Evolutionary conservation across 2,113 vertebrate genomes (phyloP), one percentile per base, ranked within the genome.

Genomic region (Marcusenius ussheri): DNA sequence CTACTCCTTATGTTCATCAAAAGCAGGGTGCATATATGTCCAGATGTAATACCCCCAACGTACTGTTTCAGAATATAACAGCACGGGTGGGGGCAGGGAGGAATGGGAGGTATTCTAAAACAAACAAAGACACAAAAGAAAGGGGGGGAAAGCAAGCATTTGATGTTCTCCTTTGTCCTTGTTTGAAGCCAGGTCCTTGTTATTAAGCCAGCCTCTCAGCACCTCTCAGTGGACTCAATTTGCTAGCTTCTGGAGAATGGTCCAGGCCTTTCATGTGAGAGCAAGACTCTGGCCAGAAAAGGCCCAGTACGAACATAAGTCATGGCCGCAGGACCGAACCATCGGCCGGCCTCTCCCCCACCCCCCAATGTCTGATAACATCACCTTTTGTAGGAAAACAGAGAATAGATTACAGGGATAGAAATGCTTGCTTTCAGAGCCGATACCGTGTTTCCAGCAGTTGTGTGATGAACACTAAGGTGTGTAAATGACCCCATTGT

Each of bases 21-120:
- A 99, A 97, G 96, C 92, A 95, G 97, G 94, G 95, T 97, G 97
- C 97, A 97, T 97, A 96, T 96, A 96, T 97, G 95, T 97, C 95
- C 94, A 94, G 92, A 93, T 94, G 89, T 91, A 85, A 91, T 92
- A 92, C 93, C 94, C 24, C 87, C 51, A 11, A 58, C 80, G 17
- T 47, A 62, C 89, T 58, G 80, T 85, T 84, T 62, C 31, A 47
- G 39, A 83, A 39, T 58, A 3, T 31, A 83, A 84, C 92, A 86
- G 93, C 92, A 95, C 89, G 91, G 91, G 93, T 88, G 66, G 42
- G 35, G 70, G 27, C 70, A 70, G 89, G 50, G 90, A 58, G 88
- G 35, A 56, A 47, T 70, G 39, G 88, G 70, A 24, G 87, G 19
- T 70, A 70, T 70, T 70, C 62, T 27, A n/a, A 47, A 51, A 88